phyloP scores from a whole-genome alignment of 2,888 invertebrate species.

The Gonocerus acuteangulatus region DNA sequence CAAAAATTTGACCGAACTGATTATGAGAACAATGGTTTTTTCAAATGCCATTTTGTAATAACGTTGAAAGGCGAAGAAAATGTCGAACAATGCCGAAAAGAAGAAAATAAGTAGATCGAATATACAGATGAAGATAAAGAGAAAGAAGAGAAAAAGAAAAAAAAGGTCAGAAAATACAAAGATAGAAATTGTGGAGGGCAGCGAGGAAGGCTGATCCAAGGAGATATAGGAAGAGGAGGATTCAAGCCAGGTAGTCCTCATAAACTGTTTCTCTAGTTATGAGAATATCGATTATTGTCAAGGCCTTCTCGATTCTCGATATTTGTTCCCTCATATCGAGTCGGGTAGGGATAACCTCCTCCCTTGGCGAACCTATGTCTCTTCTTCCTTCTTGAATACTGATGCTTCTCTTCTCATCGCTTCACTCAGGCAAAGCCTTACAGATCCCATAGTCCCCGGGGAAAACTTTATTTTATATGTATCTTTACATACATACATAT shows the following conservation, averaged over 20 bases:
- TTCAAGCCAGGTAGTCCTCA: constrained; percentile 32
- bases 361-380: neutral
- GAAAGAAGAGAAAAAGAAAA: neutral
- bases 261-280: constrained; percentile 33
- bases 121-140: neutral
- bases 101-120: too few relatives aligned
- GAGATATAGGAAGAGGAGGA: constrained; percentile 20
- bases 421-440: too few relatives aligned
- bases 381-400: neutral
- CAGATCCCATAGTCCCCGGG: too few relatives aligned
- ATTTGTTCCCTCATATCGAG: constrained; percentile 12
- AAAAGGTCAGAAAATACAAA: too few relatives aligned
- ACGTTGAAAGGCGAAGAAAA: too few relatives aligned
- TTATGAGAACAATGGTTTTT: too few relatives aligned
- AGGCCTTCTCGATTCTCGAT: constrained; percentile 18
- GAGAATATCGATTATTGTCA: constrained; percentile 32
- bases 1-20: too few relatives aligned
- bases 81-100: too few relatives aligned
- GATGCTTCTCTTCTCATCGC: neutral
- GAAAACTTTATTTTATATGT: too few relatives aligned
- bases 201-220: neutral
- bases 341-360: neutral
- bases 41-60: too few relatives aligned
- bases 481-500: too few relatives aligned
- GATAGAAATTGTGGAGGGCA: neutral